Evolutionary conservation across 37 sponge, comb jelly and placozoan species (phyloP).

Genomic region (Mnemiopsis leidyi): DNA sequence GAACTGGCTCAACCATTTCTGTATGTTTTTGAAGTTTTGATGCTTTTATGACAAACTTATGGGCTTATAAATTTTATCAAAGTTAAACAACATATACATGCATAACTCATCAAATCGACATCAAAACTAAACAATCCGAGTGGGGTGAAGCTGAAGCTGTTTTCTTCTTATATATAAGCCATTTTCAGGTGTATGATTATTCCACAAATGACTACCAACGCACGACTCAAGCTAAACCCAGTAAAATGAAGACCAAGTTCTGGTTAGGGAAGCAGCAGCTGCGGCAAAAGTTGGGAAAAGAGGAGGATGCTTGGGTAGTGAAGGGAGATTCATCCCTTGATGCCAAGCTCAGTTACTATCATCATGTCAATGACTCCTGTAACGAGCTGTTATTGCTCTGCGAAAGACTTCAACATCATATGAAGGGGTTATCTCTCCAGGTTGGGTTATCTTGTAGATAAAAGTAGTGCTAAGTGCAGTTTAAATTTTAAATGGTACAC

Average conservation of each 20-base stretch:
- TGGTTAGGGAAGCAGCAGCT: slow-evolving; percentile 20
- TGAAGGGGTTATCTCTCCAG: slow-evolving; percentile 7
- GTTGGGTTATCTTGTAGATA: too few relatives aligned
- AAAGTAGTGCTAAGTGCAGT: too few relatives aligned
- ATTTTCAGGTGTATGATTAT: slow-evolving; percentile 36
- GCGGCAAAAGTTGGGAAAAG: slow-evolving; percentile 30
- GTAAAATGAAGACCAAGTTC: slow-evolving; percentile 34
- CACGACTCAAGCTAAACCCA: background rate
- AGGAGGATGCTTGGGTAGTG: slow-evolving; percentile 26
- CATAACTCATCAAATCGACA: too few relatives aligned
- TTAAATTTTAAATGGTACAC: too few relatives aligned
- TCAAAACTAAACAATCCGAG: too few relatives aligned
- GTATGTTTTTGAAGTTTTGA: too few relatives aligned
- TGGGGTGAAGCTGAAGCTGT: too few relatives aligned
- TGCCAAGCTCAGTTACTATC: slow-evolving; percentile 42
- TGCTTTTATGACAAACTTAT: too few relatives aligned
- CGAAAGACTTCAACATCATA: slow-evolving; percentile 20
- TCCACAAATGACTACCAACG: slow-evolving; percentile 19
- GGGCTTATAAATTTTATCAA: too few relatives aligned
- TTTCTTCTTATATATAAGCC: too few relatives aligned
- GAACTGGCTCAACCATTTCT: too few relatives aligned
- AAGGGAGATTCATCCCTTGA: slow-evolving; percentile 42
- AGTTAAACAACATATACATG: too few relatives aligned
- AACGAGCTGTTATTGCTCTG: background rate
- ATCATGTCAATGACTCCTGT: slow-evolving; percentile 32